Evolutionary conservation across 2,113 vertebrate species (phyloP).

Genomic region (Parus major): DNA sequence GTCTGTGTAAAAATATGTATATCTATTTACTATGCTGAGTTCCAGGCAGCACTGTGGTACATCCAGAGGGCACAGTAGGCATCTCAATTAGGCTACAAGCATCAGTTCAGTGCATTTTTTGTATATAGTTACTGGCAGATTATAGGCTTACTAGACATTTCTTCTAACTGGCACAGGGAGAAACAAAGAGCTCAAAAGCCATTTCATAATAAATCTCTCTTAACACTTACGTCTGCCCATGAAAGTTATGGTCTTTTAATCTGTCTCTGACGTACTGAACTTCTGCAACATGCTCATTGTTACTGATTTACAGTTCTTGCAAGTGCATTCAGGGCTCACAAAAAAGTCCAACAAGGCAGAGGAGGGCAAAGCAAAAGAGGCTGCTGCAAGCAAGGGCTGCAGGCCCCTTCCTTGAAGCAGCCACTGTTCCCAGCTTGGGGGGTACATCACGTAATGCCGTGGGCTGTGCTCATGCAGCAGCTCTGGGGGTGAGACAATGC

Average conservation of each 20-base stretch:
- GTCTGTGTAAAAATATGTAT: fast-evolving
- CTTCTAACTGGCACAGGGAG: background rate
- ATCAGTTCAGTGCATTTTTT: background rate
- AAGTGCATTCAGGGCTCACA: background rate
- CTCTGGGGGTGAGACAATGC: fast-evolving
- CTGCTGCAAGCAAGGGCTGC: background rate
- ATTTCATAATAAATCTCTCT: background rate
- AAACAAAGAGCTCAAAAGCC: background rate
- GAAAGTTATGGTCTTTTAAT: background rate
- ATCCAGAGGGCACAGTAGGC: background rate
- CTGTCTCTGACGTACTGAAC: background rate
- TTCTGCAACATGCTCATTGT: fast-evolving
- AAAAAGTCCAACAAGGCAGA: background rate
- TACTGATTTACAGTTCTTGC: background rate
- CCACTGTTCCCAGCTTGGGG: background rate
- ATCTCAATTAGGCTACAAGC: background rate
- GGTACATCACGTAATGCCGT: fast-evolving
- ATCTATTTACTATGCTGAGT: background rate
- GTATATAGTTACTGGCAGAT: background rate
- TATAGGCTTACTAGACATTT: background rate
- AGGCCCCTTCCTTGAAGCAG: background rate
- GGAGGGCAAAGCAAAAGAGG: background rate
- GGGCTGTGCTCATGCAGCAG: background rate
- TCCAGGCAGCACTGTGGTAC: background rate
- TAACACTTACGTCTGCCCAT: background rate